These are phyloP conservation scores for Pseudonaja textilis DNA, from an alignment of 2,113 vertebrate genomes.

Conservation along the genomic window DNA sequence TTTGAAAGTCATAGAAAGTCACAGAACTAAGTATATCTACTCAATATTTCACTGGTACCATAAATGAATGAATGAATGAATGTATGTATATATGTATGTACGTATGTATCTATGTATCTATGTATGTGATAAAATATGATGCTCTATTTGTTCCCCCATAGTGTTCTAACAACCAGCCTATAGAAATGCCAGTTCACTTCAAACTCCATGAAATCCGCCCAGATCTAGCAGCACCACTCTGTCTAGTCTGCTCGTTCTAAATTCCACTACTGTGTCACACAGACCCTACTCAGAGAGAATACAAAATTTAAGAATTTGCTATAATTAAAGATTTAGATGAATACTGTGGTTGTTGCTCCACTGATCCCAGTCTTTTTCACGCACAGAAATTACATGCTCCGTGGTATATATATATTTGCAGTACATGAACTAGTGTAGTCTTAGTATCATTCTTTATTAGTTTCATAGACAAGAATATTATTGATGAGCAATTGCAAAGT, in stretches of 20 bases:
- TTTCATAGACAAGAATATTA: background rate
- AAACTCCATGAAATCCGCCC: background rate
- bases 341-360: background rate
- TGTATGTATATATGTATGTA: too few relatives aligned
- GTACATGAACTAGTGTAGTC: background rate
- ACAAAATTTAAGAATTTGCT: conserved; percentile 18
- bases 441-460: background rate
- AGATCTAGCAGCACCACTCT: background rate
- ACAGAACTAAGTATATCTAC: conserved; percentile 71
- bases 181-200: background rate
- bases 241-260: background rate
- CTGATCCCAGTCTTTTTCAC: background rate
- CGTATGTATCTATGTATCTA: too few relatives aligned
- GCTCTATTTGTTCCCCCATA: conserved; percentile 19
- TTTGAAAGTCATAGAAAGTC: too few relatives aligned
- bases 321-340: conserved; percentile 33
- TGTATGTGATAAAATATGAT: conserved; percentile 27
- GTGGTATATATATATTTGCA: background rate
- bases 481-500: background rate
- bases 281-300: conserved; percentile 13
- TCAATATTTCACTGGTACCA: conserved; percentile 71
- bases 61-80: conserved; percentile 20
- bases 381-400: background rate
- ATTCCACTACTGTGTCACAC: background rate
- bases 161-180: background rate